phyloP scores from a whole-genome alignment of 2,113 vertebrate genomes.

The Oriolus oriolus region DNA sequence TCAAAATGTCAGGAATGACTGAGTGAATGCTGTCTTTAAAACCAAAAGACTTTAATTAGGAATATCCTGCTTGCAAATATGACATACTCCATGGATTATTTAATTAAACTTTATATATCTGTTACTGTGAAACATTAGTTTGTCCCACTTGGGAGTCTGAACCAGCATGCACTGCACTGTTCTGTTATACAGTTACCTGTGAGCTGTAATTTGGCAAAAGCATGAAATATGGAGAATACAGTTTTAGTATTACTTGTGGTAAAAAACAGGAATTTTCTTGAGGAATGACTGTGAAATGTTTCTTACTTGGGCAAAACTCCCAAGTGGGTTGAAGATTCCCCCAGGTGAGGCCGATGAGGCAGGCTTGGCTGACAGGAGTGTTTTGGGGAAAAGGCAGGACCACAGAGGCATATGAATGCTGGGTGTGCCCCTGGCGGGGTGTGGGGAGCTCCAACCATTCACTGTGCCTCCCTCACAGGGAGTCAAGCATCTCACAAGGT shows the following conservation, averaged over 20 bases:
- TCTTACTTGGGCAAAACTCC: not conserved
- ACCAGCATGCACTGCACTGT: not conserved
- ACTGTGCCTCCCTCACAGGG: no score
- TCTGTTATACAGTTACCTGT: not conserved
- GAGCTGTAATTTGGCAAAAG: not conserved
- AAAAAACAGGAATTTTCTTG: not conserved
- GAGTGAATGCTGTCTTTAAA: not conserved
- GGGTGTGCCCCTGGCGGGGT: accelerated
- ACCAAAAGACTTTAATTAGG: not conserved
- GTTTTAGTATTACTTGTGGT: not conserved
- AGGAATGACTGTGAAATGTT: not conserved
- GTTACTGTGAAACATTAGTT: not conserved
- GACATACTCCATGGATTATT: not conserved
- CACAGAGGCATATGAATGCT: accelerated
- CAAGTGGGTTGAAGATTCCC: not conserved
- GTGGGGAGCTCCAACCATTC: accelerated
- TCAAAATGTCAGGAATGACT: not conserved
- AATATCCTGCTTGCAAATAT: not conserved
- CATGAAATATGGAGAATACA: not conserved
- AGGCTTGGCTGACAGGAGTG: not conserved
- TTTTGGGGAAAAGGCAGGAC: not conserved
- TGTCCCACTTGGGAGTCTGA: not conserved
- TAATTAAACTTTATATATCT: not conserved
- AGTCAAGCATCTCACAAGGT: not conserved
- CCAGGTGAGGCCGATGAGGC: not conserved